phyloP scores from a whole-genome alignment of 2,797 vertebrate genomes.

The Acanthurus leucopareius region DNA sequence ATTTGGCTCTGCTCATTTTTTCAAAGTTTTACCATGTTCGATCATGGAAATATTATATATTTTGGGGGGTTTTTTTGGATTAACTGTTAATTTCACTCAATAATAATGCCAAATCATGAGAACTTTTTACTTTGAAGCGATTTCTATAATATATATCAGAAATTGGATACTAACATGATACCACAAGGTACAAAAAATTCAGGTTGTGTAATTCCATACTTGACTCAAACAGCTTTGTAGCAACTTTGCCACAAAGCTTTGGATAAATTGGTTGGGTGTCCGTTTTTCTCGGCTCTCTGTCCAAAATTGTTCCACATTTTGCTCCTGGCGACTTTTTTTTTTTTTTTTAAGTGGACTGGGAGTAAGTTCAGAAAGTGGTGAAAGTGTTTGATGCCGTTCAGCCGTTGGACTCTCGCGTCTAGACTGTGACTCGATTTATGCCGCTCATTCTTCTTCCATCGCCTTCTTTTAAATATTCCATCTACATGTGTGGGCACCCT shows the following conservation, averaged over 20 bases:
- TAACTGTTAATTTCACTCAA: conserved; percentile 1
- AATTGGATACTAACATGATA: not conserved
- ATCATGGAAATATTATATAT: not conserved
- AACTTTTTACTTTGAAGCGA: conserved; percentile 10
- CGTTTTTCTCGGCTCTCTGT: conserved; percentile 38
- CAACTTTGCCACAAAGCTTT: conserved; percentile 61
- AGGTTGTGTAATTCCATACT: conserved; percentile 42
- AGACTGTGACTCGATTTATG: conserved; percentile 65
- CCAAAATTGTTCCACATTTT: conserved; percentile 69
- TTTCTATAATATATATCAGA: not conserved
- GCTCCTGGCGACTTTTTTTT: conserved; percentile 55
- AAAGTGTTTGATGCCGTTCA: conserved; percentile 74
- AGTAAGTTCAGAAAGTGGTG: conserved; percentile 69
- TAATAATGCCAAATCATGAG: not conserved
- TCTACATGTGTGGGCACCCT: conserved; percentile 65
- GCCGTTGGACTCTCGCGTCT: conserved; percentile 54
- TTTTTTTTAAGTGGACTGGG: conserved; percentile 43
- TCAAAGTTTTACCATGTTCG: not conserved
- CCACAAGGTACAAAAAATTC: conserved; percentile 17
- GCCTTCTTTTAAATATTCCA: conserved; percentile 72
- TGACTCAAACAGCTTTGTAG: conserved; percentile 49
- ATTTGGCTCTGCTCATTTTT: not conserved
- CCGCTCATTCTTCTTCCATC: conserved; percentile 68
- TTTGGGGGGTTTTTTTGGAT: not conserved
- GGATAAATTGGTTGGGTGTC: conserved; percentile 64